phyloP scores from a whole-genome alignment of 2,888 invertebrate genomes.

The Drosophila niveifrons region DNA sequence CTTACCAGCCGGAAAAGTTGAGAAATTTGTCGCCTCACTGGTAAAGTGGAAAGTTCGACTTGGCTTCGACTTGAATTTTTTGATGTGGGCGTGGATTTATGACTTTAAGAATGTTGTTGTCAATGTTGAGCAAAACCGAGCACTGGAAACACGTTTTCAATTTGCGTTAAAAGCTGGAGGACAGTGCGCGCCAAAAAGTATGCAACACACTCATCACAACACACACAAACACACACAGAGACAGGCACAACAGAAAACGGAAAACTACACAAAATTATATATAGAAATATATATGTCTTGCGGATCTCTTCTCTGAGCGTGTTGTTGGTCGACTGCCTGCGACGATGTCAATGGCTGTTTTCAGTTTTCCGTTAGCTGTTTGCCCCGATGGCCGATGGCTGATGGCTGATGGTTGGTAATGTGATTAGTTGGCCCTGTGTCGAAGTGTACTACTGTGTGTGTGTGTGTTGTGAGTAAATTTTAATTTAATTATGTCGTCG shows the following conservation, averaged over 20 bases:
- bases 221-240: background rate
- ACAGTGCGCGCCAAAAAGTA: conserved; percentile 75
- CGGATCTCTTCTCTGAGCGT: conserved; percentile 34
- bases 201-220: conserved; percentile 53
- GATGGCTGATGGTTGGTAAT: conserved; percentile 68
- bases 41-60: conserved; percentile 24
- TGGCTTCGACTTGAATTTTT: background rate
- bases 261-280: conserved; percentile 39
- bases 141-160: conserved; percentile 39
- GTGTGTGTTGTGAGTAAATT: conserved; percentile 65
- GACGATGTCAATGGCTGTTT: conserved; percentile 63
- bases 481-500: conserved; percentile 76
- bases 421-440: conserved; percentile 67
- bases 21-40: conserved; percentile 48
- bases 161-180: conserved; percentile 41
- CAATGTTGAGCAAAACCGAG: background rate
- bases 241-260: too few species aligned
- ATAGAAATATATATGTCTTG: conserved; percentile 57
- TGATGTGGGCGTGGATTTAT: background rate
- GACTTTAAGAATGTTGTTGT: background rate
- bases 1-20: conserved; percentile 71
- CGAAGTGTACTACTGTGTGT: conserved; percentile 13
- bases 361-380: conserved; percentile 24
- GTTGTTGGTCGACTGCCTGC: conserved; percentile 52
- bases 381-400: conserved; percentile 20